phyloP scores from a whole-genome alignment of 2,888 invertebrate species.

The Megastigmus dorsalis region DNA sequence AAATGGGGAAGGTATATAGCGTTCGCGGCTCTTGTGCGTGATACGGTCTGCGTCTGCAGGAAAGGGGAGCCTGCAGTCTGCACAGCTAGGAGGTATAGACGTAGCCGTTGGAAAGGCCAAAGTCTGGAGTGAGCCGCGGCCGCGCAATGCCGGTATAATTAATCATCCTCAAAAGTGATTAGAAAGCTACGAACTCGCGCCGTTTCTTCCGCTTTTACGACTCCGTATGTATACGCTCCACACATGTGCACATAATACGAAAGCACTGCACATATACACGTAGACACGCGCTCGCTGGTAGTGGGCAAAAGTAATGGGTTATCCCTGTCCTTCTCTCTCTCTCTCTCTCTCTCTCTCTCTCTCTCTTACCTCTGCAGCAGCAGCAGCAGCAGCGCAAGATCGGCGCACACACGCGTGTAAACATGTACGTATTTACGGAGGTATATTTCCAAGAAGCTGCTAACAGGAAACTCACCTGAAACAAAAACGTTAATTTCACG shows the following conservation, averaged over 20 bases:
- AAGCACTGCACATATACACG: background rate
- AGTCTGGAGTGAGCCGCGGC: too few relatives aligned
- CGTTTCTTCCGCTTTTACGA: constrained; percentile 33
- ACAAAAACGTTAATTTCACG: constrained; percentile 50
- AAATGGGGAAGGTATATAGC: too few relatives aligned
- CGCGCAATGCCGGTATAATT: constrained; percentile 10
- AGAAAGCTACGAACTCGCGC: constrained; percentile 40
- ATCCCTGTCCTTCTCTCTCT: background rate
- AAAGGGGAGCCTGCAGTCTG: too few relatives aligned
- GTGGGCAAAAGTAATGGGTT: constrained; percentile 19
- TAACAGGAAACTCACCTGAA: constrained; percentile 59
- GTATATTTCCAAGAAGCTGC: constrained; percentile 1
- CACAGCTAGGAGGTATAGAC: too few relatives aligned
- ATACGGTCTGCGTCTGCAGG: too few relatives aligned
- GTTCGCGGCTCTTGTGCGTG: background rate
- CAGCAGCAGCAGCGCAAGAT: too few relatives aligned
- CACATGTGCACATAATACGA: background rate
- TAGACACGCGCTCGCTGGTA: background rate
- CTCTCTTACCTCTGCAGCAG: constrained; percentile 28
- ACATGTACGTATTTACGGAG: too few relatives aligned
- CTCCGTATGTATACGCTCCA: background rate
- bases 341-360: background rate
- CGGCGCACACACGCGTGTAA: background rate
- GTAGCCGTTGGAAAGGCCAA: too few relatives aligned
- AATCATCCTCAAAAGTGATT: constrained; percentile 52